These are phyloP conservation scores for Palythoa caribaeorum DNA, from an alignment of 92 coral and sea anemone species.

Conservation along the genomic window DNA sequence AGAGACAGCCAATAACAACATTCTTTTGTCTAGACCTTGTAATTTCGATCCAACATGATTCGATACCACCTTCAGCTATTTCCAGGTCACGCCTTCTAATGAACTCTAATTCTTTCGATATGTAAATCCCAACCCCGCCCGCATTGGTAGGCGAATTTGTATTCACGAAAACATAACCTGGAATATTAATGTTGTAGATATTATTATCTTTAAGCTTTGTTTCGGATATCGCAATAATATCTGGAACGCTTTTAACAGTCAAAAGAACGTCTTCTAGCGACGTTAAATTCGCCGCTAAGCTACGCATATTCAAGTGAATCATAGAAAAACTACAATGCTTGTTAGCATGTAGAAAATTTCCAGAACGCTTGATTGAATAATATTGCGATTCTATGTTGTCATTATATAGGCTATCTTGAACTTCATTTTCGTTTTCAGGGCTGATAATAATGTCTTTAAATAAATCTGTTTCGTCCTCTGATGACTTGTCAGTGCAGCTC, in stretches of 20 bases:
- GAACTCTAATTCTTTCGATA: conserved; percentile 45
- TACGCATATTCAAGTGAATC: not conserved
- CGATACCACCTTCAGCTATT: conserved; percentile 46
- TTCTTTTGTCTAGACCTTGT: conserved; percentile 36
- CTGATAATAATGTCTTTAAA: conserved; percentile 50
- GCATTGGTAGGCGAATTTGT: conserved; percentile 59
- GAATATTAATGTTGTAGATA: conserved; percentile 45
- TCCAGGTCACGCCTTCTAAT: conserved; percentile 55
- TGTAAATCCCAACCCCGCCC: conserved; percentile 65
- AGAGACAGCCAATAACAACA: conserved; percentile 50
- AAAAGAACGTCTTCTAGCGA: conserved; percentile 49
- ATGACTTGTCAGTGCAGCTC: too few species aligned
- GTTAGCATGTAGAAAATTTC: conserved; percentile 22
- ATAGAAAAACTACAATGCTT: not conserved
- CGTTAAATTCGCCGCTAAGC: conserved; percentile 39
- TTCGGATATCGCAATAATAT: conserved; percentile 52
- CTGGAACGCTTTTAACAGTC: conserved; percentile 49
- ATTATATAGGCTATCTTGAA: conserved; percentile 26
- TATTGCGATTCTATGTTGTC: conserved; percentile 43
- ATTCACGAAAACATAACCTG: conserved; percentile 55
- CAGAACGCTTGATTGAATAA: conserved; percentile 44
- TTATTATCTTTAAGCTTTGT: conserved; percentile 45
- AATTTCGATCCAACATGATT: conserved; percentile 50
- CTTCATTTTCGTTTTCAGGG: conserved; percentile 46
- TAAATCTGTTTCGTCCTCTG: too few species aligned